A percentile compares a stretch with the other conserved stretches of the same genome.
Conservation (phyloP, 2,797 vertebrate species). For the Centroberyx gerrardi region DNA sequence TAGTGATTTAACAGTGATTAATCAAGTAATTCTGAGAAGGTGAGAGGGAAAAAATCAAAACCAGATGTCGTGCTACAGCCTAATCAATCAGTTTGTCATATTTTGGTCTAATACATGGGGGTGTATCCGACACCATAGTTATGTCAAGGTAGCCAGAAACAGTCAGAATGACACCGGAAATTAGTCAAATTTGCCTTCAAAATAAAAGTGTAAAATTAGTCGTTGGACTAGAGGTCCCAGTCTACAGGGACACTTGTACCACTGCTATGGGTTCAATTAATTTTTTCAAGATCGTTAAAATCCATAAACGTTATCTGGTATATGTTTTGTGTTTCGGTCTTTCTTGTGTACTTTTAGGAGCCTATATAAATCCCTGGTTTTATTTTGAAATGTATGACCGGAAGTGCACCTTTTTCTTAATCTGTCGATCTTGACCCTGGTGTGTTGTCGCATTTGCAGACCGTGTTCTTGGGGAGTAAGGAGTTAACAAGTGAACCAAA, state of each 20-base stretch:
- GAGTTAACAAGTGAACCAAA: conserved; percentile 62
- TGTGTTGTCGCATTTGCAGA: not conserved
- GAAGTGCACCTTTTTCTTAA: not conserved
- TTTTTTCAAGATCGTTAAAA: too few species aligned
- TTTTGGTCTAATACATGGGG: not conserved
- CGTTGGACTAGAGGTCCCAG: too few species aligned
- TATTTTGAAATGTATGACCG: conserved; percentile 50
- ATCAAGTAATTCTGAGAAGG: not conserved
- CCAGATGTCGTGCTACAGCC: conserved; percentile 16
- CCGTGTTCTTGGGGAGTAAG: conserved; percentile 33
- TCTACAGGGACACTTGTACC: too few species aligned
- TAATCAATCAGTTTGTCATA: conserved; percentile 21
- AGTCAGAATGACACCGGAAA: not conserved
- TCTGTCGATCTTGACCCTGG: not conserved
- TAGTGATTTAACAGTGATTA: not conserved
- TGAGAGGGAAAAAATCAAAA: conserved; percentile 2
- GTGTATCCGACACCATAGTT: not conserved
- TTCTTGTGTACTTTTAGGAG: too few species aligned
- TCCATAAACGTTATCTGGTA: too few species aligned
- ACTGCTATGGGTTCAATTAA: too few species aligned
- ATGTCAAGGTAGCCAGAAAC: not conserved
- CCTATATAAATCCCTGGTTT: not conserved
- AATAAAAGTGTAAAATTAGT: conserved; percentile 38
- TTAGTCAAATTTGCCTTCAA: conserved; percentile 32
- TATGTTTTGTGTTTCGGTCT: too few species aligned